Percentiles rank a stretch among this genome's conserved stretches.
phyloP scores from a whole-genome alignment of 2,797 vertebrate species.

The Neosilurus hyrtlii region DNA sequence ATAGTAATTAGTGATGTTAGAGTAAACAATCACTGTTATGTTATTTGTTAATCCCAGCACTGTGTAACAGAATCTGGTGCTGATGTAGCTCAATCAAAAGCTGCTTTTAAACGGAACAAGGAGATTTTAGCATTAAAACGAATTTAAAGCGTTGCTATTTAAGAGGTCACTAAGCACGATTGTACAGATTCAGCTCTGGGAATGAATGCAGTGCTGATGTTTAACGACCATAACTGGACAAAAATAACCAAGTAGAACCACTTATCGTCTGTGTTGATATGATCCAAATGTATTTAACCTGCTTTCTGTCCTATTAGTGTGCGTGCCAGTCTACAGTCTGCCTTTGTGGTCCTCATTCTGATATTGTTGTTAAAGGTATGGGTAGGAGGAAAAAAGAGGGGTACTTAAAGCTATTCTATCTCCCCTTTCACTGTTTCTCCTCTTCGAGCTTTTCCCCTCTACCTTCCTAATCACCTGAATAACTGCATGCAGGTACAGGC shows the following conservation, averaged over 20 bases:
- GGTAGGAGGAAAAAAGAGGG: not conserved
- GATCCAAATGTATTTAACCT: not conserved
- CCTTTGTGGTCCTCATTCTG: conserved; percentile 55
- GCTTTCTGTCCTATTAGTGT: conserved; percentile 23
- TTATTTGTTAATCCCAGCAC: not conserved
- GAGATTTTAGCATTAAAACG: not conserved
- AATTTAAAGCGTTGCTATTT: not conserved
- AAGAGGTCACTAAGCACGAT: not conserved
- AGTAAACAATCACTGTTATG: not conserved
- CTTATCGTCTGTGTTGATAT: not conserved
- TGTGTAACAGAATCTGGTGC: not conserved
- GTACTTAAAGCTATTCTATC: not conserved
- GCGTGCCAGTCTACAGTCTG: conserved; percentile 50
- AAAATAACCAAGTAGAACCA: not conserved
- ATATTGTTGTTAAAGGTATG: conserved; percentile 22
- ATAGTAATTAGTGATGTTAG: no score
- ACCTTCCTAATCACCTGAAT: conserved; percentile 15
- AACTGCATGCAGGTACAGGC: conserved; percentile 17
- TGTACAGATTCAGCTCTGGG: not conserved
- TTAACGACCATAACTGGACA: not conserved
- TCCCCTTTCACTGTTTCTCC: not conserved
- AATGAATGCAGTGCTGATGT: not conserved
- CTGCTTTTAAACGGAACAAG: not conserved
- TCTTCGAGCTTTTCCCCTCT: not conserved
- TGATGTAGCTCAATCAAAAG: not conserved